phyloP scores from a whole-genome alignment of 2,797 vertebrate genomes.

The Phaenicophaeus curvirostris region DNA sequence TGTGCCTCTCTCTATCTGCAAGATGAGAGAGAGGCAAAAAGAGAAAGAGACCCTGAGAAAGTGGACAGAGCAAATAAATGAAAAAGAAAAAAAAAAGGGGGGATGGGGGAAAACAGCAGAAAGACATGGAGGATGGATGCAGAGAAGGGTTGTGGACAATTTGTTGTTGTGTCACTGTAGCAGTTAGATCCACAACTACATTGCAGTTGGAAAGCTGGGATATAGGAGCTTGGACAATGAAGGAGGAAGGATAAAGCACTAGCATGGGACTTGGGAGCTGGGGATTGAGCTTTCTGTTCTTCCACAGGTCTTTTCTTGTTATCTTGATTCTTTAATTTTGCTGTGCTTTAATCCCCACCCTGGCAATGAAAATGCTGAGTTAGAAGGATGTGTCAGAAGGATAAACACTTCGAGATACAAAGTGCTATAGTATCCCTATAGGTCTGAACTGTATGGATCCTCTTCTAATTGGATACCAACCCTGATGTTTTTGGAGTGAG shows the following conservation, averaged over 20 bases:
- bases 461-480: neutral
- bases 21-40: neutral
- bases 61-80: neutral
- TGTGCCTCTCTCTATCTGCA: constrained; percentile 38
- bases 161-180: neutral
- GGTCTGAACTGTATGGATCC: neutral
- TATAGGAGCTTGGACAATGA: accelerated
- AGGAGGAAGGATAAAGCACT: neutral
- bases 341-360: neutral
- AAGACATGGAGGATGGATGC: neutral
- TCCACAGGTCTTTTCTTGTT: neutral
- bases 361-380: neutral
- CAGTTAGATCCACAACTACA: neutral
- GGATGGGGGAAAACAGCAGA: neutral
- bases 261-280: neutral
- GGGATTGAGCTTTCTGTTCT: neutral
- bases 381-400: neutral
- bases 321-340: neutral
- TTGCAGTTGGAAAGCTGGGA: neutral
- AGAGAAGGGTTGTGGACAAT: neutral
- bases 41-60: constrained; percentile 4
- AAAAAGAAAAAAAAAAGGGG: neutral
- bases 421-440: neutral
- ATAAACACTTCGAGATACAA: neutral
- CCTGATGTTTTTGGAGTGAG: neutral